These are phyloP conservation scores for Opisthocomus hoazin DNA, from an alignment of 2,113 vertebrate genomes.

Conservation along the genomic window DNA sequence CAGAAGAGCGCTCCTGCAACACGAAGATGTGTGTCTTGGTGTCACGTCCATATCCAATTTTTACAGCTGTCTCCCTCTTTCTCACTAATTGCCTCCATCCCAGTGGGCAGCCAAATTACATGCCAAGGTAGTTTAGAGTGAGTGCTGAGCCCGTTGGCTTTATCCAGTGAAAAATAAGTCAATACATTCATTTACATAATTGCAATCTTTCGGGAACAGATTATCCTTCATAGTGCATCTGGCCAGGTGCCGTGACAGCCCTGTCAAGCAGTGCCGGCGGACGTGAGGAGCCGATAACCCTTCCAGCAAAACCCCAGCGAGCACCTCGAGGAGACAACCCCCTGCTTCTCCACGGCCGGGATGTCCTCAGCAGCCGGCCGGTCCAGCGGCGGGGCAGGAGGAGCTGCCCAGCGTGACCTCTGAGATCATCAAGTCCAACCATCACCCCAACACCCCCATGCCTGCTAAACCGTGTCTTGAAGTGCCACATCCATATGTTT, in stretches of 20 bases:
- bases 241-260: not conserved
- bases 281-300: not conserved
- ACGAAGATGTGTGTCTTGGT: not conserved
- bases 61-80: not conserved
- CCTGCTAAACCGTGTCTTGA: too few relatives aligned
- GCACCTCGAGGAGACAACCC: not conserved
- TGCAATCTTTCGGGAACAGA: not conserved
- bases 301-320: fast-evolving
- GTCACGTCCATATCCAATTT: not conserved
- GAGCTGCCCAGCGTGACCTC: not conserved
- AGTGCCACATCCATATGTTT: too few relatives aligned
- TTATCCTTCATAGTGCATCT: not conserved
- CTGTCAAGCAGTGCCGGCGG: not conserved
- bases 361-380: not conserved
- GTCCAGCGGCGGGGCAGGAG: not conserved
- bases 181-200: slow-evolving; percentile 26
- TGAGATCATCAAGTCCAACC: too few relatives aligned
- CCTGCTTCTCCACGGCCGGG: fast-evolving
- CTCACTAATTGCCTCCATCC: slow-evolving; percentile 23
- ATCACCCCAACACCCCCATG: too few relatives aligned
- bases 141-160: not conserved
- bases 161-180: not conserved
- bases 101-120: slow-evolving; percentile 27
- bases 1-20: not conserved
- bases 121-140: slow-evolving; percentile 3